Evolutionary conservation across 2,797 vertebrate species (phyloP).

Genomic region (Acanthis flammea): DNA sequence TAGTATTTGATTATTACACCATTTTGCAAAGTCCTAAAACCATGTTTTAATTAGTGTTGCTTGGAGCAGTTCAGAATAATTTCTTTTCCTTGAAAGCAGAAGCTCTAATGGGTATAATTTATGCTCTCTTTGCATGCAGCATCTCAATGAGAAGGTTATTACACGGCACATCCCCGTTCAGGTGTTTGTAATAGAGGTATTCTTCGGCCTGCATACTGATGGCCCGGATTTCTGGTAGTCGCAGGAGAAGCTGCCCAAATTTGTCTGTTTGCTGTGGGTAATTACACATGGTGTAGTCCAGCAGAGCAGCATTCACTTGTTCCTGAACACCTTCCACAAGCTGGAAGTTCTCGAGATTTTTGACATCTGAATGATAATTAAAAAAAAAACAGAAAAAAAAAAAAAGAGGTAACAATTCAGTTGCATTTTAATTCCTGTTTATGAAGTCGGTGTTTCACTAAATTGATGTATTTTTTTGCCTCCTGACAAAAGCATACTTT

Average conservation of each 20-base stretch:
- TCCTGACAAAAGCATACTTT: slow-evolving; percentile 51
- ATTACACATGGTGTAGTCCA: slow-evolving; percentile 97
- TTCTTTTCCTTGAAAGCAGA: slow-evolving; percentile 55
- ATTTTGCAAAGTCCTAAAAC: slow-evolving; percentile 72
- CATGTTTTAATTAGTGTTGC: slow-evolving; percentile 66
- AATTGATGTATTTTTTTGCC: slow-evolving; percentile 11
- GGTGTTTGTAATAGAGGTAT: slow-evolving; percentile 98
- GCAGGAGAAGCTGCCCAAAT: slow-evolving; percentile 93
- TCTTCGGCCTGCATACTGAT: slow-evolving; percentile 98
- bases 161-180: slow-evolving; percentile 98
- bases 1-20: slow-evolving; percentile 79
- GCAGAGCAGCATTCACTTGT: slow-evolving; percentile 93
- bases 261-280: slow-evolving; percentile 97
- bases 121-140: slow-evolving; percentile 97
- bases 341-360: slow-evolving; percentile 98
- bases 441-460: slow-evolving; percentile 9
- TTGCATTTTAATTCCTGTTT: slow-evolving; percentile 53
- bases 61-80: slow-evolving; percentile 72
- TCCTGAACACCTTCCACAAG: slow-evolving; percentile 97
- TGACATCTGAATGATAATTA: slow-evolving; percentile 84
- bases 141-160: slow-evolving; percentile 99
- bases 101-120: slow-evolving; percentile 56
- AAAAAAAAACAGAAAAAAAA: not conserved
- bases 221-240: slow-evolving; percentile 94
- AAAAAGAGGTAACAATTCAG: not conserved